Evolutionary conservation across 2,888 invertebrate species (phyloP).

Genomic region (Oscheius sp.): DNA sequence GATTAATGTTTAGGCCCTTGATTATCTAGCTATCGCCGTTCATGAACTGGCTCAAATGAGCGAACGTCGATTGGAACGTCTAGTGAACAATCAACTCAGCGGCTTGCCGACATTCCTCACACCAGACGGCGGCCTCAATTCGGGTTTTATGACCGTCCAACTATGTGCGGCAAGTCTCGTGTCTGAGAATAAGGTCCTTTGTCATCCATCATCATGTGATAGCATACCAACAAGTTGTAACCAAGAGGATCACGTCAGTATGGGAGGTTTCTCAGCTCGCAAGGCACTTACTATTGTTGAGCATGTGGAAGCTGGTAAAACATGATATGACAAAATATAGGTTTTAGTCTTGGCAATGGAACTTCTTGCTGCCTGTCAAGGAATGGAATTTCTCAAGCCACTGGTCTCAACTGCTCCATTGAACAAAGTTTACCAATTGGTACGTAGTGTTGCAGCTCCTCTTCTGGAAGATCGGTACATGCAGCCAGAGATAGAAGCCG

Average conservation of each 20-base stretch:
- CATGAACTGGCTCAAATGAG: slow-evolving; percentile 79
- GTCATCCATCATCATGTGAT: slow-evolving; percentile 79
- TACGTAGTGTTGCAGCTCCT: slow-evolving; percentile 75
- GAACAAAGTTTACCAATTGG: slow-evolving; percentile 77
- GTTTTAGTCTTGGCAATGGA: slow-evolving; percentile 77
- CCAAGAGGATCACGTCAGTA: slow-evolving; percentile 77
- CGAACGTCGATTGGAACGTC: slow-evolving; percentile 77
- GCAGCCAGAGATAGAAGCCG: slow-evolving; percentile 78
- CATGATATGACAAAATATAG: not conserved
- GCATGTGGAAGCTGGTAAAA: slow-evolving; percentile 73
- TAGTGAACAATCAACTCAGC: slow-evolving; percentile 78
- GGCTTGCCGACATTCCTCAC: slow-evolving; percentile 79
- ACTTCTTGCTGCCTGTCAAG: slow-evolving; percentile 78
- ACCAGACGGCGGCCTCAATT: slow-evolving; percentile 78
- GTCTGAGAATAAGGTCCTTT: slow-evolving; percentile 79
- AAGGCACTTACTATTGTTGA: slow-evolving; percentile 76
- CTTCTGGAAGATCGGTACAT: slow-evolving; percentile 78
- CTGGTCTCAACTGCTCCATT: slow-evolving; percentile 77
- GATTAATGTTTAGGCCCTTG: slow-evolving; percentile 73
- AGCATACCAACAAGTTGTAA: slow-evolving; percentile 78
- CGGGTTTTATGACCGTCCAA: slow-evolving; percentile 80
- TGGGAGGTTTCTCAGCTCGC: slow-evolving; percentile 79
- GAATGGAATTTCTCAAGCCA: slow-evolving; percentile 78
- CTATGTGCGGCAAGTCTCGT: slow-evolving; percentile 78
- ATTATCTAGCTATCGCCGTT: slow-evolving; percentile 78